Conservation (phyloP, 2,113 vertebrate genomes). For the Anolis sagrei region DNA sequence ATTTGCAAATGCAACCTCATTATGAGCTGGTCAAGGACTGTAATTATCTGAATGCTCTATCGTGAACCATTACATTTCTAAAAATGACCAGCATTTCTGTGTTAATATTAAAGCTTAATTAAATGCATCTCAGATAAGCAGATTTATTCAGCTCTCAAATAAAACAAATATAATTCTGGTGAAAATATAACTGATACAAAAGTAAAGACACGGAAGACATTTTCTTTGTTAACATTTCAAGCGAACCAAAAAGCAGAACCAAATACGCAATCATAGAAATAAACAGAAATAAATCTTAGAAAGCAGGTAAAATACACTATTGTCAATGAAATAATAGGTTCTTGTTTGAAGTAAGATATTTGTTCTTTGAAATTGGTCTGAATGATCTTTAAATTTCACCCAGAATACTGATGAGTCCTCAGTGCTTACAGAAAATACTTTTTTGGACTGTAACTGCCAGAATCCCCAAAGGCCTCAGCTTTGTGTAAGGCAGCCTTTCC, state of each 20-base stretch:
- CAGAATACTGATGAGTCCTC: neutral
- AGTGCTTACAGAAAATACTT: no score
- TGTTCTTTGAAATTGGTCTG: neutral
- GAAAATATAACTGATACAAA: neutral
- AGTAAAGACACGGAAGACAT: neutral
- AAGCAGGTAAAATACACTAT: neutral
- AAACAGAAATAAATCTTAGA: neutral
- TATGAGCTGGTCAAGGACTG: neutral
- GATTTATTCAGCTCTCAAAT: neutral
- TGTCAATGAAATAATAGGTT: neutral
- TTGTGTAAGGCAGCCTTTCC: neutral
- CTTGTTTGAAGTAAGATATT: neutral
- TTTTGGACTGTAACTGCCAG: no score
- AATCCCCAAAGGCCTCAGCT: neutral
- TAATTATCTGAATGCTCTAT: neutral
- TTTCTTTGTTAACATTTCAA: constrained; percentile 13
- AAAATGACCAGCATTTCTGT: neutral
- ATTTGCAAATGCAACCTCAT: constrained; percentile 10
- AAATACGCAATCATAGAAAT: constrained; percentile 12
- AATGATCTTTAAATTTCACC: neutral
- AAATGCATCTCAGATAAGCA: neutral
- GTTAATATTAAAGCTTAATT: neutral
- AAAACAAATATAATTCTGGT: neutral
- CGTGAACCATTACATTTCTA: constrained; percentile 1
- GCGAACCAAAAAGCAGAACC: neutral